Percentiles rank a stretch among this genome's conserved stretches.
Evolutionary conservation across 2,113 vertebrate genomes (phyloP).

Genomic region (Rafetus swinhoei): DNA sequence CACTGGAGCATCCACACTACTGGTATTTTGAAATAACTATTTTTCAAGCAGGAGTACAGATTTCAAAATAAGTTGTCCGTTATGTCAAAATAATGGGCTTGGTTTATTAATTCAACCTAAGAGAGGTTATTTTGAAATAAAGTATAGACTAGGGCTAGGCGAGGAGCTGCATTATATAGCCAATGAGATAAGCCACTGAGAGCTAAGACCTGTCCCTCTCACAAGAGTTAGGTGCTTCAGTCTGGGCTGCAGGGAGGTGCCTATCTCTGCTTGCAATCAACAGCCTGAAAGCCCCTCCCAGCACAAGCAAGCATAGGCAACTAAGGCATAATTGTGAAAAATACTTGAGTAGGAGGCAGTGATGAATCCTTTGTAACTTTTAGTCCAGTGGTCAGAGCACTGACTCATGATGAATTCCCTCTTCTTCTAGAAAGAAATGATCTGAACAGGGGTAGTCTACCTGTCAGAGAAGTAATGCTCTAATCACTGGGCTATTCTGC

Average conservation of each 20-base stretch:
- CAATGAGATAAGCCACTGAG: background rate
- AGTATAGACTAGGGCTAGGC: background rate
- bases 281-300: background rate
- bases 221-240: background rate
- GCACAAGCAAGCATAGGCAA: background rate
- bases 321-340: background rate
- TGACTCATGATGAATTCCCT: background rate
- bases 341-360: background rate
- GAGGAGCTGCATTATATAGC: background rate
- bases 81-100: no score
- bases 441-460: background rate
- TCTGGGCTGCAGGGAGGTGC: background rate
- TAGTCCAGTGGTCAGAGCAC: background rate
- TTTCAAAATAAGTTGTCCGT: no score
- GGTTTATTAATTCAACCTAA: no score
- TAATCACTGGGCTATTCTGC: background rate
- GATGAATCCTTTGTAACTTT: no score
- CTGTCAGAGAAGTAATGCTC: background rate
- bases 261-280: background rate
- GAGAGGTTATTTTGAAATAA: no score
- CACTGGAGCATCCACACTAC: no score
- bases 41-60: no score
- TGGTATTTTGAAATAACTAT: no score
- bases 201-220: background rate
- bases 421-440: background rate